These are phyloP conservation scores for Orthosia gothica DNA, from an alignment of 2,888 invertebrate genomes.

Conservation along the genomic window DNA sequence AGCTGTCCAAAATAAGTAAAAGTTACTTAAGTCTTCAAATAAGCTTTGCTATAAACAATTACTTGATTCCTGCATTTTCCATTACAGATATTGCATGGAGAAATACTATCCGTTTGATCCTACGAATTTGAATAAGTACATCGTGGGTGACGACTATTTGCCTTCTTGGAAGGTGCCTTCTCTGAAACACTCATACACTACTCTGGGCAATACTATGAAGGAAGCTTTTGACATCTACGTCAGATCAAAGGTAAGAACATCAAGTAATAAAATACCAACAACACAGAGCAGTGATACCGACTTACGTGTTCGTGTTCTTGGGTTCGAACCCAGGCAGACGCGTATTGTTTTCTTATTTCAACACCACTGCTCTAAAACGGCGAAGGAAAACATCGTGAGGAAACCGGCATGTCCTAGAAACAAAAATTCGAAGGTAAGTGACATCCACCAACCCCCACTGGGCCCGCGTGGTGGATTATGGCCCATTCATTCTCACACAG, in stretches of 20 bases:
- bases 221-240: slow-evolving; percentile 96
- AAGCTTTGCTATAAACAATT: neutral
- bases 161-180: slow-evolving; percentile 98
- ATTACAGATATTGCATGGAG: slow-evolving; percentile 95
- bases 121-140: slow-evolving; percentile 96
- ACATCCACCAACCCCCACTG: too few species aligned
- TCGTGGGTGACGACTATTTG: slow-evolving; percentile 98
- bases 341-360: too few species aligned
- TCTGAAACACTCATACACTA: slow-evolving; percentile 93
- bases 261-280: neutral
- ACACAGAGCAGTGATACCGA: too few species aligned
- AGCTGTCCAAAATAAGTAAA: neutral
- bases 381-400: too few species aligned
- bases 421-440: too few species aligned
- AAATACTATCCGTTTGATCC: slow-evolving; percentile 98
- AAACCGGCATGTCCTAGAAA: too few species aligned
- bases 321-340: too few species aligned
- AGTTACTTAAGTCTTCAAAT: neutral
- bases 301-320: too few species aligned
- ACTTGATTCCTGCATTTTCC: neutral
- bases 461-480: too few species aligned
- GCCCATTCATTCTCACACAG: too few species aligned
- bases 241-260: slow-evolving; percentile 83
- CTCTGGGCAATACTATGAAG: slow-evolving; percentile 96
- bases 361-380: too few species aligned